Base-by-base conservation (phyloP, 2,888 invertebrate genomes). In the Malthinus flaveolus region DNA sequence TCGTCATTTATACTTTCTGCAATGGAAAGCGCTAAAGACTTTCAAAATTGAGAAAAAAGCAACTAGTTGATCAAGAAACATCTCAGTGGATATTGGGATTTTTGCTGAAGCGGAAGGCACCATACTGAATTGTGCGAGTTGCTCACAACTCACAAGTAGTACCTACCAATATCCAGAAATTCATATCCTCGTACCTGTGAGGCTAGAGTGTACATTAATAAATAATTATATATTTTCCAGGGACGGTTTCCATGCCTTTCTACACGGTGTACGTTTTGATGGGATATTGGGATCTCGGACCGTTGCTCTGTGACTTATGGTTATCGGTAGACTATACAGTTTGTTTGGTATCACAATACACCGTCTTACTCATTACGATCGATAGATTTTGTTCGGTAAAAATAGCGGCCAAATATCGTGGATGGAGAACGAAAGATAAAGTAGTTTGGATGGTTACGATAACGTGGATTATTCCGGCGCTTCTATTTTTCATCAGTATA, bases 361-460 rank as follows among this genome's bases (percentile, higher is more conserved):
- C 99, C 0, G 99, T 99, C 10, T 86, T 99, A 56, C 86, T 98
- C 62, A 99, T 99, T 73, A 99, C 99, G 32, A 94, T 98, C 63
- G 99, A 99, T 80, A 86, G 99, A 68, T 99, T 95, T 79, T 98
- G 98, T 79, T 97, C 97, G 32, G 98, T 99, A 5, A 97, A 96
- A 82, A 97, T 97, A 67, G 97, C 99, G 3, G 96, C 99, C 9
- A 91, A 91, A 71, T 99, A 99, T 75, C 85, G 98, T 64, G 91
- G 93, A 70, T 99, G 99, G 99, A 84, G 97, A 51, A 97, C 97
- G 3, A 94, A 96, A 73, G 89, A 89, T 63, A 87, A 93, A 68
- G 97, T 97, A 9, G 88, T 96, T 61, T 91, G 92, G 85, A 96
- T 97, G 94, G 94, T 97, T 1, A 91, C 93, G 3, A 89, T 95